phyloP scores from a whole-genome alignment of 1,140 invertebrate species.

The Melipona quadrifasciata region DNA sequence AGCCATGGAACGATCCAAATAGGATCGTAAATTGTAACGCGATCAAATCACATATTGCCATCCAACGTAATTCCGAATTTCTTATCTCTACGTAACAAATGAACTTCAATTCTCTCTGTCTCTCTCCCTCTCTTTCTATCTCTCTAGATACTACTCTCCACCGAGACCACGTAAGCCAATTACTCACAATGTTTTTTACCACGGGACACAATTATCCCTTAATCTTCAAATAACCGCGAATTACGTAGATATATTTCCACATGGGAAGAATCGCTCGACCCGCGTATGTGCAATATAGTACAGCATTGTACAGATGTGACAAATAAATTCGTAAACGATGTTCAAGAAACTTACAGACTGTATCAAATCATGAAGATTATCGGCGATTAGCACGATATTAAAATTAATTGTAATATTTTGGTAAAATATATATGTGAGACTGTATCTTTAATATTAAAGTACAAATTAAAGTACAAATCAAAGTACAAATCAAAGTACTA shows the following conservation, averaged over 20 bases:
- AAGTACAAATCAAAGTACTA: no score
- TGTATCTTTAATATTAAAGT: no score
- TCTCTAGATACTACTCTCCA: background rate
- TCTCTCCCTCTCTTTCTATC: background rate
- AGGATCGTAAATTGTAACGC: background rate
- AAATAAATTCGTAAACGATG: constrained; percentile 42
- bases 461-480: no score
- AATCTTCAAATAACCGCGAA: background rate
- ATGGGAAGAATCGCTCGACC: background rate
- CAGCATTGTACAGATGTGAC: background rate
- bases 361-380: no score
- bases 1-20: background rate
- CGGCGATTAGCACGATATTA: no score
- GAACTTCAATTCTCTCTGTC: background rate
- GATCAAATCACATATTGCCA: background rate
- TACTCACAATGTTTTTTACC: constrained; percentile 26
- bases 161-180: no score
- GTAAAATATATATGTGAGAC: no score
- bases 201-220: constrained; percentile 42
- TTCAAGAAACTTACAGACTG: background rate
- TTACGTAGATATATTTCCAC: constrained; percentile 17
- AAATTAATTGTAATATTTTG: no score
- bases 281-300: no score
- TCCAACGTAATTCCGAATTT: constrained; percentile 20
- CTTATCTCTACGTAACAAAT: constrained; percentile 17